Conservation (phyloP, 2,888 invertebrate species). For the Celastrina argiolus region DNA sequence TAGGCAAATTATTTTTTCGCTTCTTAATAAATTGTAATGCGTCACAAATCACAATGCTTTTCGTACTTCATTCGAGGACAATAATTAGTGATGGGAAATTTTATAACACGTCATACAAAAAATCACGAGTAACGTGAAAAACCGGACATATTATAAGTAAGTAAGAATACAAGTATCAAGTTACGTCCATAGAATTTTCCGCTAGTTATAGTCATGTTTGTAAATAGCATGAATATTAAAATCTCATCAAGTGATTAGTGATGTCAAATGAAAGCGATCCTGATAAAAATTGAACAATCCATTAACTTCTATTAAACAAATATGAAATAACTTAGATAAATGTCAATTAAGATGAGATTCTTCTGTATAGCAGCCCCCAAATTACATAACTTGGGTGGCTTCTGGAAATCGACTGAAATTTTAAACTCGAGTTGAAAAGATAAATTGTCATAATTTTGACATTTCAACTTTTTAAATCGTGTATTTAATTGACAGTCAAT, state of each 20-base stretch:
- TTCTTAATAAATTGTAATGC: too few relatives aligned
- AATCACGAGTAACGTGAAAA: neutral
- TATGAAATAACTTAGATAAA: slow-evolving; percentile 4
- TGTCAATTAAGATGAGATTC: neutral
- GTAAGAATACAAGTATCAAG: too few relatives aligned
- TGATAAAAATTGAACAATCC: neutral
- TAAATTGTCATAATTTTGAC: too few relatives aligned
- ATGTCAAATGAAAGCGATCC: slow-evolving; percentile 12
- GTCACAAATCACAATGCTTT: too few relatives aligned
- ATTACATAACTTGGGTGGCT: too few relatives aligned
- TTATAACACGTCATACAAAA: neutral
- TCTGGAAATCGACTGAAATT: too few relatives aligned
- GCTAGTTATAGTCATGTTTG: neutral
- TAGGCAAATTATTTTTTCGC: too few relatives aligned
- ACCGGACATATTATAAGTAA: neutral
- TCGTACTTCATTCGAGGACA: too few relatives aligned
- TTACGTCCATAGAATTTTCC: slow-evolving; percentile 15
- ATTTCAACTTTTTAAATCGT: too few relatives aligned
- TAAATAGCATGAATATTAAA: slow-evolving; percentile 16
- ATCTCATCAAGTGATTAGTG: slow-evolving; percentile 18
- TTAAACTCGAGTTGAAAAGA: too few relatives aligned
- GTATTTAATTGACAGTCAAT: too few relatives aligned
- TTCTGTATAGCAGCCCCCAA: too few relatives aligned
- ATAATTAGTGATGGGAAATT: neutral
- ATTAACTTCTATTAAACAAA: neutral